Conservation (phyloP, 1,140 invertebrate genomes). For the Panagrolaimus sp. region DNA sequence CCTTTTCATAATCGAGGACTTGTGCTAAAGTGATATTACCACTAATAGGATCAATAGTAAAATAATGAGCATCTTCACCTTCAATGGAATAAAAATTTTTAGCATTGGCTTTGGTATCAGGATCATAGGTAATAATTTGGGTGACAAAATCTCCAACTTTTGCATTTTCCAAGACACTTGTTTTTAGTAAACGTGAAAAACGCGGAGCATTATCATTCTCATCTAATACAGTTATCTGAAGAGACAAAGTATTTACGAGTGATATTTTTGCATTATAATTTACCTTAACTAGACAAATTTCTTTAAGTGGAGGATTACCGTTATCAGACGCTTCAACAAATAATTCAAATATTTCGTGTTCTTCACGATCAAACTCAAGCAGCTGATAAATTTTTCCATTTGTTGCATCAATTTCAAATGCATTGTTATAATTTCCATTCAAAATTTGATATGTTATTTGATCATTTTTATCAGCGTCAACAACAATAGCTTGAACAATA, state of each 20-base stretch:
- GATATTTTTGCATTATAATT: too few species aligned
- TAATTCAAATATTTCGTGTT: background rate
- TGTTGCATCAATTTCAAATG: background rate
- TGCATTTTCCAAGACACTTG: background rate
- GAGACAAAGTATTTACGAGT: background rate
- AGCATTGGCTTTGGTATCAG: background rate
- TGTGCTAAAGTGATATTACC: background rate
- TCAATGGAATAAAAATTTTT: background rate
- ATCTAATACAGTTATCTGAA: background rate
- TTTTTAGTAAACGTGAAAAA: constrained; percentile 5
- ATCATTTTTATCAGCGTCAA: background rate
- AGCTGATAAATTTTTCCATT: background rate
- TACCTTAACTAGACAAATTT: too few species aligned
- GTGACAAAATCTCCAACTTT: background rate
- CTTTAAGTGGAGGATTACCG: background rate
- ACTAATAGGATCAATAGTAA: background rate
- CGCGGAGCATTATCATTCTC: constrained; percentile 4
- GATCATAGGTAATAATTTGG: background rate
- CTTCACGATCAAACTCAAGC: constrained; percentile 3
- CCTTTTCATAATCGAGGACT: background rate
- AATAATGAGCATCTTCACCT: background rate
- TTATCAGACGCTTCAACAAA: background rate
- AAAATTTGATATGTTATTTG: background rate
- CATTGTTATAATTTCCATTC: background rate
- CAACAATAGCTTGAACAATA: background rate